Evolutionary conservation across 2,888 invertebrate genomes (phyloP).

Genomic region (Amphipyra tragopoginis): DNA sequence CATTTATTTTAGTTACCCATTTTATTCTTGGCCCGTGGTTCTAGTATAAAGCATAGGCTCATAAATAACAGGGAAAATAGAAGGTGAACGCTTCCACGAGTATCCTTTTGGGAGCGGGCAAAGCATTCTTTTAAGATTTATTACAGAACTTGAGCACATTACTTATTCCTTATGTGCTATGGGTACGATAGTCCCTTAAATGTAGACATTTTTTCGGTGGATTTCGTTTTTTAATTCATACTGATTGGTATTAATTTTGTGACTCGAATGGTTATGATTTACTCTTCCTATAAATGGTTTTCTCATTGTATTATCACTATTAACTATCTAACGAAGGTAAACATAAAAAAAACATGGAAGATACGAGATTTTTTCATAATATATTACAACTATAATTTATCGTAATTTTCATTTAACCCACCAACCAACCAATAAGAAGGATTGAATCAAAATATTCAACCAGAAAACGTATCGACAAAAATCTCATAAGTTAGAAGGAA

Average conservation of each 20-base stretch:
- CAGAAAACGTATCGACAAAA: slow-evolving; percentile 27
- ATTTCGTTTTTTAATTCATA: slow-evolving; percentile 53
- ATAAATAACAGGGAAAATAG: slow-evolving; percentile 89
- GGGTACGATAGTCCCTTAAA: slow-evolving; percentile 78
- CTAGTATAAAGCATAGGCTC: slow-evolving; percentile 88
- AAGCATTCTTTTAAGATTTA: slow-evolving; percentile 90
- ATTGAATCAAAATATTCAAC: slow-evolving; percentile 11
- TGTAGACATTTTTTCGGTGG: slow-evolving; percentile 70
- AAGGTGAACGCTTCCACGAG: slow-evolving; percentile 89
- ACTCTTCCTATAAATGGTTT: background rate
- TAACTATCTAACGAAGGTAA: too few species aligned
- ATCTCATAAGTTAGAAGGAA: slow-evolving; percentile 40
- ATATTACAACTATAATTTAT: too few species aligned
- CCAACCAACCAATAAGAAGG: background rate
- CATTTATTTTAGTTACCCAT: slow-evolving; percentile 88
- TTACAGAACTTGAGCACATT: slow-evolving; percentile 88
- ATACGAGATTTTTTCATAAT: too few species aligned
- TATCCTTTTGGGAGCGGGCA: slow-evolving; percentile 89
- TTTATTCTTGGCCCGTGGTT: slow-evolving; percentile 87
- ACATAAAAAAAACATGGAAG: too few species aligned
- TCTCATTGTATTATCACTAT: too few species aligned
- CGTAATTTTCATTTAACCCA: too few species aligned
- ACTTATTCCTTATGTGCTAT: slow-evolving; percentile 88
- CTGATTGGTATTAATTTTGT: slow-evolving; percentile 43
- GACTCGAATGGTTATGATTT: slow-evolving; percentile 23